phyloP scores from a whole-genome alignment of 2,888 invertebrate genomes.

The Pemphredon lugubris region DNA sequence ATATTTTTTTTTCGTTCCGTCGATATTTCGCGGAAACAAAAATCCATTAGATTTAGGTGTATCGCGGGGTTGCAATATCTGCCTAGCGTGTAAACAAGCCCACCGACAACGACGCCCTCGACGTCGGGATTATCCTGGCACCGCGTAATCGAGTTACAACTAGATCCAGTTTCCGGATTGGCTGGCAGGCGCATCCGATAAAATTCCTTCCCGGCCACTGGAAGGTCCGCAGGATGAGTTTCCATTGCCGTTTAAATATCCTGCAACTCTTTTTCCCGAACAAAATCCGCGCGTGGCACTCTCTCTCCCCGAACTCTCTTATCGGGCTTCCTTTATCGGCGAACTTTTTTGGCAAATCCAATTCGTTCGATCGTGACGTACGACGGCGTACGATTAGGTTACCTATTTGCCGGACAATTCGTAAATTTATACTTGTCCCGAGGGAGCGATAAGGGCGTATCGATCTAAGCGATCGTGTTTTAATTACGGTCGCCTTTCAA shows the following conservation, averaged over 20 bases:
- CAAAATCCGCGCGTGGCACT: no score
- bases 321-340: no score
- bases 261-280: neutral
- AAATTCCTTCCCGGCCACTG: slow-evolving; percentile 9
- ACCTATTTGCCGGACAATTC: no score
- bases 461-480: neutral
- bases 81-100: slow-evolving; percentile 22
- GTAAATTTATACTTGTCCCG: no score
- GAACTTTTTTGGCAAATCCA: no score
- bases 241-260: neutral
- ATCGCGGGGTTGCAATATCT: slow-evolving; percentile 4
- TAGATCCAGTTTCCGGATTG: slow-evolving; percentile 37
- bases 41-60: slow-evolving; percentile 6
- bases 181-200: slow-evolving; percentile 37
- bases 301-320: no score
- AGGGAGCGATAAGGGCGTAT: slow-evolving; percentile 6
- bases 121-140: slow-evolving; percentile 19
- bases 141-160: slow-evolving; percentile 41
- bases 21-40: slow-evolving; percentile 1
- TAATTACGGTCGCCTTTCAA: slow-evolving; percentile 4
- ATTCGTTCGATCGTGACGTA: slow-evolving; percentile 4
- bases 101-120: slow-evolving; percentile 5
- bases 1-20: no score
- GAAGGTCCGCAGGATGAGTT: slow-evolving; percentile 3
- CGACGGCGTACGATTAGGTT: neutral